Conservation (phyloP, 2,797 vertebrate species). For the Phataginus tricuspis region DNA sequence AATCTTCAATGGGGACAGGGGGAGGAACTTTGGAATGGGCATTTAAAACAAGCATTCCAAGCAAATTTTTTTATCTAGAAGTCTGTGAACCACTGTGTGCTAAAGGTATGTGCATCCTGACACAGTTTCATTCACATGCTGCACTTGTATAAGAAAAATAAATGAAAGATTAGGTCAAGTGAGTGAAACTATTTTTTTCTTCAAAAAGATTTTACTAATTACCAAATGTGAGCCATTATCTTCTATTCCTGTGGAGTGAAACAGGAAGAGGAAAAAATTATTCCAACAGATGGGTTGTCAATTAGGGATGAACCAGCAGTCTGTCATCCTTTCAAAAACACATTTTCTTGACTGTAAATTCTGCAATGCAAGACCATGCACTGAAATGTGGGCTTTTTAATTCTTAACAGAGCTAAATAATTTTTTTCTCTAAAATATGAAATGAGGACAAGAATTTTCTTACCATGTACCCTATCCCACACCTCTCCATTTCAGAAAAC, state of each 20-base stretch:
- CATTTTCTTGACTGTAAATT: slow-evolving; percentile 64
- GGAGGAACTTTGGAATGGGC: background rate
- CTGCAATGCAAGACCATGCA: slow-evolving; percentile 39
- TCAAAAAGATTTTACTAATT: slow-evolving; percentile 49
- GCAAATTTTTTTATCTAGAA: background rate
- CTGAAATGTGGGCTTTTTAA: slow-evolving; percentile 3
- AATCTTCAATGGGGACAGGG: background rate
- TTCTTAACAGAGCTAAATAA: slow-evolving; percentile 52
- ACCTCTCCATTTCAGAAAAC: background rate
- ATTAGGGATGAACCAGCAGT: slow-evolving; percentile 15
- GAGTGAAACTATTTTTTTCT: slow-evolving; percentile 16
- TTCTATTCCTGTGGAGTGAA: slow-evolving; percentile 40
- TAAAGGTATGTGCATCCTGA: background rate
- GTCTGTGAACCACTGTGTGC: background rate
- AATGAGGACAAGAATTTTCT: slow-evolving; percentile 5
- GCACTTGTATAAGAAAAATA: slow-evolving; percentile 9
- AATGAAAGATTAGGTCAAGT: slow-evolving; percentile 22
- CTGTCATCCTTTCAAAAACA: slow-evolving; percentile 32
- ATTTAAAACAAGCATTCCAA: slow-evolving; percentile 10
- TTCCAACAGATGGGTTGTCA: slow-evolving; percentile 56
- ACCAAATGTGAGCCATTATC: background rate
- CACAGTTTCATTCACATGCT: background rate
- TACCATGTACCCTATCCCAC: background rate
- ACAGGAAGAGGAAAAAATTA: slow-evolving; percentile 50
- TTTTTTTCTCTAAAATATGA: slow-evolving; percentile 17